Base-by-base conservation (phyloP, 2,888 invertebrate genomes). In the Caenorhabditis zanzibari region DNA sequence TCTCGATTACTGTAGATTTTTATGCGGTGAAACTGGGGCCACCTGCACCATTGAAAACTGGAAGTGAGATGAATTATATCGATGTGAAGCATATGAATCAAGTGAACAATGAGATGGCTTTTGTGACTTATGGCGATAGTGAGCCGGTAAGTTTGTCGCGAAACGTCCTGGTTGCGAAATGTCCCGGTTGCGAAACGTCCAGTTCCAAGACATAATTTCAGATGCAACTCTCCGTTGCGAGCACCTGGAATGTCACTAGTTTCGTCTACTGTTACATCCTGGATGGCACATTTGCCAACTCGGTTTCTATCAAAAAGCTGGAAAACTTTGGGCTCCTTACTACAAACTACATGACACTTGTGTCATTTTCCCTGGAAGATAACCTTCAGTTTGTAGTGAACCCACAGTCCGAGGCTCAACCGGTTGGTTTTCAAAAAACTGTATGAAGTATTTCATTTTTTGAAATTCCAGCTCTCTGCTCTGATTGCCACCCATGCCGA, bases 81-180 rank as follows among this genome's bases (percentile, higher is more conserved):
- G 54, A 54, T 54, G 54, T 54, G 12, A 26, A 24, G 9, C 12
- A 24, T 12, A 24, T 54, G n/a, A n/a, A 19, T 2, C 4, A 49
- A n/a, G n/a, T n/a, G n/a, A 12, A 14, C 19, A n/a, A 12, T 54
- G 38, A 12, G 12, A 38, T 54, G 19, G 7, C 24, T 24, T 26
- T 22, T 24, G 24, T 54, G 54, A 54, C 54, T 5, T 54, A 26
- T 4, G 10, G 6, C n/a, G 9, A 14, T 14, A 12, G 10, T 3
- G 54, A 54, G 26, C 54, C 22, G 22, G 54, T 54, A 22, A 54
- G 54, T n/a, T n/a, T n/a, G n/a, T n/a, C n/a, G n/a, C n/a, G n/a
- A n/a, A n/a, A n/a, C n/a, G n/a, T n/a, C n/a, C n/a, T n/a, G n/a
- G 32, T 32, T 7, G 32, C 32, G 32, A 32, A 7, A n/a, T n/a